Evolutionary conservation across 2,888 invertebrate species (phyloP).

Genomic region (Bimastos eiseni): DNA sequence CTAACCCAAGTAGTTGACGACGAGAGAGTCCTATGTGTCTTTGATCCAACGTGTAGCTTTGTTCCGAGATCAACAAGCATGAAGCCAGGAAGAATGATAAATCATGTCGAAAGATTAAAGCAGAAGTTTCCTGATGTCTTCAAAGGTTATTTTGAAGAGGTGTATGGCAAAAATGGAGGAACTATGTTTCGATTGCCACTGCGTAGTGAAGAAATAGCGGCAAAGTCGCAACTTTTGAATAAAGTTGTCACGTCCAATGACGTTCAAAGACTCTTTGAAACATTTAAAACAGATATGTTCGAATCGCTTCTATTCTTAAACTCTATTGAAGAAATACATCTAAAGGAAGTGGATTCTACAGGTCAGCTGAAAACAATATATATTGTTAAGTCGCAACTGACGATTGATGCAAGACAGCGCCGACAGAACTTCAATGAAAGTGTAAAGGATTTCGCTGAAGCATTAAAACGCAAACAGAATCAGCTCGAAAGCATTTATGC

Average conservation of each 20-base stretch:
- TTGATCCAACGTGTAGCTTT: constrained; percentile 54
- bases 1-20: constrained; percentile 49
- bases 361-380: constrained; percentile 26
- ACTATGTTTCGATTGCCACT: constrained; percentile 58
- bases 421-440: neutral
- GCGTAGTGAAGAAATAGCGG: constrained; percentile 47
- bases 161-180: constrained; percentile 33
- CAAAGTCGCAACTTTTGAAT: constrained; percentile 47
- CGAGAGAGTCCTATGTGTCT: constrained; percentile 50
- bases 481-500: neutral
- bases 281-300: constrained; percentile 47
- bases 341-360: constrained; percentile 39
- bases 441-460: constrained; percentile 34
- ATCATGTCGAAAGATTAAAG: constrained; percentile 40
- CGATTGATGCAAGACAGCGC: constrained; percentile 20
- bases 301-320: constrained; percentile 53
- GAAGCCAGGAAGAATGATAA: constrained; percentile 46
- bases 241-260: constrained; percentile 37
- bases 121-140: constrained; percentile 47
- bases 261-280: constrained; percentile 45
- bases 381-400: constrained; percentile 34
- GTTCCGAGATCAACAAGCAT: constrained; percentile 46
- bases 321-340: constrained; percentile 48
- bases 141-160: constrained; percentile 48
- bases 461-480: neutral